Evolutionary conservation across 1,140 invertebrate species (phyloP), one percentile per base, ranked within the genome.

Genomic region (Melitaea cinxia): DNA sequence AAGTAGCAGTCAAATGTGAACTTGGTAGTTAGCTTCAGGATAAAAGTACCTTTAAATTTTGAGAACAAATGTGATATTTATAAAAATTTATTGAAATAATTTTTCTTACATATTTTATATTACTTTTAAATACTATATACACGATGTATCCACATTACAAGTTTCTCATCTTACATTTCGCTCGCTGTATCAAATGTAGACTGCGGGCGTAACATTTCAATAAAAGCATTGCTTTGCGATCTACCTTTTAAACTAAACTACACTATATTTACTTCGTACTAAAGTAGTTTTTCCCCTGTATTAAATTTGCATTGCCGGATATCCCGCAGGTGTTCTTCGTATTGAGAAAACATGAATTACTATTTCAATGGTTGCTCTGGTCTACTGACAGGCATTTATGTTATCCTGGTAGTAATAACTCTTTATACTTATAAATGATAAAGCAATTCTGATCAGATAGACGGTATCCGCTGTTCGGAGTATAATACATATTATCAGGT

Each of bases 291-390:
- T 62, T 45, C 7, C 4, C 9, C 35, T 15, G 23, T 35, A 17
- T 1, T 7, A 2, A 6, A 39, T 53, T 58, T 53, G 54, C 59
- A 61, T 50, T 23, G 58, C 39, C 65, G 65, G 65, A 68, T 68
- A 68, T 68, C 66, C 66, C 66, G 59, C 66, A 68, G 66, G 63
- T 68, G 66, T 68, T 58, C 33, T 52, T 24, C 30, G 62, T 65
- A 63, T 68, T 68, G 59, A 68, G 65, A 61, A 59, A 68, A 68
- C 59, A 63, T 62, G 66, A 63, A 68, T 63, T 63, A 56, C 65
- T 63, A 63, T 60, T 63, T 58, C 53, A 68, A 63, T 63, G 60
- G 30, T 35, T 47, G 39, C 35, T 37, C 47, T 30, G 26, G 45
- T 62, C 59, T 57, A 54, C 56, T 47, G 33, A 33, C 30, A 47